Percentiles rank a stretch among this genome's conserved stretches.
Evolutionary conservation across 2,113 vertebrate species (phyloP).

Genomic region (Atherinomorus stipes): DNA sequence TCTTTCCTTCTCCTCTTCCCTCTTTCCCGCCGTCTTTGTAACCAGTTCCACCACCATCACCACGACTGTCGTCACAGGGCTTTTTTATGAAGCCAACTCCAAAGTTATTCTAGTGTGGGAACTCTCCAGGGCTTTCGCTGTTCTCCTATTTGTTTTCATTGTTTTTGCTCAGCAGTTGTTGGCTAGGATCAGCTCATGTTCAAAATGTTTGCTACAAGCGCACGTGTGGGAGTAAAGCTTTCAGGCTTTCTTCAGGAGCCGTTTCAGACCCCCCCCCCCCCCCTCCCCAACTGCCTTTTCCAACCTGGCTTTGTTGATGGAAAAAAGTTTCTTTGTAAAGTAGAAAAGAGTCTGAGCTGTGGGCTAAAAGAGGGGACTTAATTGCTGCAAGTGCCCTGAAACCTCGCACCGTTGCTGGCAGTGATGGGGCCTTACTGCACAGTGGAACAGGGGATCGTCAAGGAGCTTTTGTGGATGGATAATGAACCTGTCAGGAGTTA

Average conservation of each 20-base stretch:
- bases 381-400: conserved; percentile 57
- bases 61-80: conserved; percentile 56
- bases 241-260: conserved; percentile 8
- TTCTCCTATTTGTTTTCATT: conserved; percentile 29
- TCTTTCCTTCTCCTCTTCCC: conserved; percentile 11
- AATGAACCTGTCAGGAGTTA: conserved; percentile 34
- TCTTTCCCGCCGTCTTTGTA: conserved; percentile 52
- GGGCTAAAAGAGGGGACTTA: conserved; percentile 42
- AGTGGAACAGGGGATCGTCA: conserved; percentile 31
- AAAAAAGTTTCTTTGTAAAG: conserved; percentile 31
- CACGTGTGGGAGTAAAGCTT: background rate
- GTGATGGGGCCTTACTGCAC: conserved; percentile 36
- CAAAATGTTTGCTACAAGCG: background rate
- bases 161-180: background rate
- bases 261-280: background rate
- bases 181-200: background rate
- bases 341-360: conserved; percentile 13
- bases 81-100: conserved; percentile 57
- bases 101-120: conserved; percentile 35
- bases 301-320: conserved; percentile 14
- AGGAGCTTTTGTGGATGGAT: conserved; percentile 23
- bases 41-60: conserved; percentile 45
- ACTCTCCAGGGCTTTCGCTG: conserved; percentile 32
- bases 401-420: conserved; percentile 34
- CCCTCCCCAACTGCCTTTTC: background rate